Base-by-base conservation (phyloP, 2,888 invertebrate species). In the Sesia bembeciformis region DNA sequence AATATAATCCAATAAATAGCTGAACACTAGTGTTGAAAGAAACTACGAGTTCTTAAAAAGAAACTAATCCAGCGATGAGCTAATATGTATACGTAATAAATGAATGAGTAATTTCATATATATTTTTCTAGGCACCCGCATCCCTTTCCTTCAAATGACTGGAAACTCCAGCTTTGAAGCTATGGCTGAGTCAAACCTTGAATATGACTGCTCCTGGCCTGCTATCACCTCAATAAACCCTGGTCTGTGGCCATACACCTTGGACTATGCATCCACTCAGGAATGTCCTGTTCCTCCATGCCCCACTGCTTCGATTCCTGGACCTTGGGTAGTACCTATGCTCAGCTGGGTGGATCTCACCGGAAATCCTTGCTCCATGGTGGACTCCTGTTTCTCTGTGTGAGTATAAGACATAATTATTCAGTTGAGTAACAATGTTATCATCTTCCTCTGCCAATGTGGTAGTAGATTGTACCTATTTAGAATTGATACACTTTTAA, bases 321-420 rank as follows among this genome's bases (percentile, higher is more conserved):
- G 92, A 0, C 73, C 91, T 49, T 95, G 94, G 94, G 91, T 93
- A 0, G 67, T 91, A 0, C 94, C 94, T 1, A 92, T 94, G 79
- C 72, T 92, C 0, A 84, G 91, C 52, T 90, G 92, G 81, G 56
- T 68, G 4, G 92, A 91, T 60, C 62, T 77, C 1, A 60, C 76
- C 3, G 79, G 77, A 0, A 60, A 71, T 23, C 81, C 90, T 5
- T 94, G 93, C 68, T 81, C 91, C 0, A 91, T 92, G 87, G 84
- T 90, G 7, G 91, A 92, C 60, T 74, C 84, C 23, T 93, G 93
- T 63, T 74, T 72, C 51, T 64, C 63, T 5, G 65, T 74, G 91
- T 91, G 74, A 85, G 90, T 81, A 1, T 23, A 23, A 23, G 23
- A 2, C 42, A 5, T 42, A 5, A 42, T 23, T 23, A 23, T 23